phyloP scores from a whole-genome alignment of 2,888 invertebrate genomes.

The Chymomyza caudatula region DNA sequence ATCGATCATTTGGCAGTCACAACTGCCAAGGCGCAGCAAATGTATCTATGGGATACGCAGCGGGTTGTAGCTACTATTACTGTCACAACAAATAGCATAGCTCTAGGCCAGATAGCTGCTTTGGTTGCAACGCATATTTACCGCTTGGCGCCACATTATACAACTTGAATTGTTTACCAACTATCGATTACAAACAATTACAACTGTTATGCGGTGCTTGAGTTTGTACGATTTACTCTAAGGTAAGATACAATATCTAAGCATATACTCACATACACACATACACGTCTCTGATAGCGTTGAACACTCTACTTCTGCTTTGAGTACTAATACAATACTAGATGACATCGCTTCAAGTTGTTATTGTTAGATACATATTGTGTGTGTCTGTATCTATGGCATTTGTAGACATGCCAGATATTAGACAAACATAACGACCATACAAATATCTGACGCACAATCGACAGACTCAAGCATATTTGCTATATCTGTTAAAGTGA shows the following conservation, averaged over 20 bases:
- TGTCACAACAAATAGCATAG: conserved; percentile 32
- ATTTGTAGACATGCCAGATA: conserved; percentile 16
- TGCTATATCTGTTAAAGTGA: neutral
- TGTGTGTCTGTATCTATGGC: neutral
- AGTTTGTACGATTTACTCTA: neutral
- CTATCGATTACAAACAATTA: conserved; percentile 71
- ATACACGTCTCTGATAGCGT: neutral
- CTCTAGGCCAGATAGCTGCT: conserved; percentile 1
- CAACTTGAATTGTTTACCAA: conserved; percentile 55
- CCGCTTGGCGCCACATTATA: conserved; percentile 67
- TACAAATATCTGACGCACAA: too few relatives aligned
- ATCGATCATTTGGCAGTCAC: conserved; percentile 53
- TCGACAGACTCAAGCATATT: neutral
- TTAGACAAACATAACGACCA: conserved; percentile 33
- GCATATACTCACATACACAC: neutral
- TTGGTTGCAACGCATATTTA: conserved; percentile 51
- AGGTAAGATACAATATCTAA: conserved; percentile 22
- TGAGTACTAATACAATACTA: conserved; percentile 12
- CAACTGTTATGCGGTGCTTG: conserved; percentile 56
- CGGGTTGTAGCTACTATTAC: neutral
- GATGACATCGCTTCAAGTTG: conserved; percentile 49
- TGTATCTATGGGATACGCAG: neutral
- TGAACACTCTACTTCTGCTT: neutral
- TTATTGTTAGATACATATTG: conserved; percentile 6
- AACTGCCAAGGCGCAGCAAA: conserved; percentile 13